Percentiles rank a stretch among this genome's conserved stretches.
Evolutionary conservation across 2,888 invertebrate species (phyloP).

Genomic region (Leistus spinibarbis): DNA sequence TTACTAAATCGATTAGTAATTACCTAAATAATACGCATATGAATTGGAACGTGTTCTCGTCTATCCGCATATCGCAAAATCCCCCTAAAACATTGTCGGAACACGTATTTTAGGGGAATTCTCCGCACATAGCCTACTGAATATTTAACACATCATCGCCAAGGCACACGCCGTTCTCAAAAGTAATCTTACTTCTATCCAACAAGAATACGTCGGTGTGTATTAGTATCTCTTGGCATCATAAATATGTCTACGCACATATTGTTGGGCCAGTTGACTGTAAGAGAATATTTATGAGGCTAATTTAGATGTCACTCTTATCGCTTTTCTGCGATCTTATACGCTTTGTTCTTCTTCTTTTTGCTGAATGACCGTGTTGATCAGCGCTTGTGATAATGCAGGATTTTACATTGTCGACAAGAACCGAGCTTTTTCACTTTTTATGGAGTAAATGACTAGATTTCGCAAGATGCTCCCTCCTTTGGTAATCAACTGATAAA

Average conservation of each 20-base stretch:
- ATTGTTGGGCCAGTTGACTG: not conserved
- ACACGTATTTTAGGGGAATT: constrained; percentile 16
- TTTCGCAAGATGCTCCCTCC: not conserved
- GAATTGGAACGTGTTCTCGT: not conserved
- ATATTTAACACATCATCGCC: constrained; percentile 20
- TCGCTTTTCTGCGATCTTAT: constrained; percentile 18
- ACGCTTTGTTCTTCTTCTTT: not conserved
- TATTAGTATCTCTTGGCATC: not conserved
- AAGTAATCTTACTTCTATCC: not conserved
- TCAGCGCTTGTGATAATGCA: too few species aligned
- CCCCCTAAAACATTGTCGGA: constrained; percentile 18
- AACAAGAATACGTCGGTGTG: not conserved
- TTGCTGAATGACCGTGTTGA: not conserved
- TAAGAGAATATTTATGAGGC: constrained; percentile 21
- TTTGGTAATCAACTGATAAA: not conserved
- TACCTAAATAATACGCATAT: not conserved
- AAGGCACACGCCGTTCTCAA: not conserved
- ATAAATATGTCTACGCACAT: not conserved
- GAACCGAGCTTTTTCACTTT: not conserved
- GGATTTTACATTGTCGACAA: not conserved
- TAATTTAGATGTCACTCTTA: constrained; percentile 26
- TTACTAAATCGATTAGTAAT: not conserved
- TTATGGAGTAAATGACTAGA: not conserved
- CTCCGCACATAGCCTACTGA: constrained; percentile 21
- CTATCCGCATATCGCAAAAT: not conserved